phyloP scores from a whole-genome alignment of 2,113 vertebrate genomes.

The Lepidothrix coronata region DNA sequence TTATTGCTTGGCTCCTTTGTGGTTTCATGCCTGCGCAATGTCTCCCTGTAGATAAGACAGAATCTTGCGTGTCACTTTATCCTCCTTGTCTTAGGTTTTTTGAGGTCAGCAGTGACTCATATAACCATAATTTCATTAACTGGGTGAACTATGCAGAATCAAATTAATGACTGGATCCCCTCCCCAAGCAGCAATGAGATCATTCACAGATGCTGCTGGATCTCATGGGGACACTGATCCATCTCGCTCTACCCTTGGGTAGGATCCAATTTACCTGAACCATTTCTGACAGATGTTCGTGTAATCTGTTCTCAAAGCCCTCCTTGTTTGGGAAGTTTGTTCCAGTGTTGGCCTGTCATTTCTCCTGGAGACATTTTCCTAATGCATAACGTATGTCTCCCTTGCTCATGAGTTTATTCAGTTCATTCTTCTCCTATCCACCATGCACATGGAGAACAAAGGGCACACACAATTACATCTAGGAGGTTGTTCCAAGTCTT shows the following conservation, averaged over 20 bases:
- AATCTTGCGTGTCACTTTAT: neutral
- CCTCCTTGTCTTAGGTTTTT: neutral
- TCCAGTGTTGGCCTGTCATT: neutral
- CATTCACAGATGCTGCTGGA: neutral
- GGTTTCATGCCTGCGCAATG: neutral
- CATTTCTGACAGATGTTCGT: neutral
- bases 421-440: neutral
- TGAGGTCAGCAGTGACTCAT: neutral
- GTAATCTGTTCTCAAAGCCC: neutral
- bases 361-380: neutral
- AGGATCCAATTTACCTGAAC: neutral
- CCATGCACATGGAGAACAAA: neutral
- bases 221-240: neutral
- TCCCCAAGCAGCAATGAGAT: neutral
- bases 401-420: neutral
- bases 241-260: neutral
- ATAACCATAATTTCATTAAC: neutral
- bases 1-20: neutral
- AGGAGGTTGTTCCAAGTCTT: neutral
- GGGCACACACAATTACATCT: neutral
- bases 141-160: neutral
- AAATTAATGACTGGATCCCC: neutral
- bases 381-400: neutral
- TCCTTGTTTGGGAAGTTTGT: neutral
- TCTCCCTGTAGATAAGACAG: neutral